Conservation (phyloP, 2,888 invertebrate species). For the Arge pagana region DNA sequence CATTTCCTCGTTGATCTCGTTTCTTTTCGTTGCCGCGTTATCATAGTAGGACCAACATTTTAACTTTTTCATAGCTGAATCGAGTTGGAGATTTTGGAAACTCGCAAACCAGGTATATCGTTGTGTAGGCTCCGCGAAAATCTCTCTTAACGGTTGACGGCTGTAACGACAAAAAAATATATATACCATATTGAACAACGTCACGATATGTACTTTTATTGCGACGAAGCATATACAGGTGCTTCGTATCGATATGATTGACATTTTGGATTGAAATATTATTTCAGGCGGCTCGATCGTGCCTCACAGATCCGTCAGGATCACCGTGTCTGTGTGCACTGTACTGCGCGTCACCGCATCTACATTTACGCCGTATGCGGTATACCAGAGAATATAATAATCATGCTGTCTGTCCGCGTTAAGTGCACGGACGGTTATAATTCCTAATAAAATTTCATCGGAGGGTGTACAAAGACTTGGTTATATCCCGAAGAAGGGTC, state of each 20-base stretch:
- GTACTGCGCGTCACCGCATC: background rate
- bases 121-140: too few relatives aligned
- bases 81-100: too few relatives aligned
- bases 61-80: slow-evolving; percentile 17
- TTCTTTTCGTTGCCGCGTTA: background rate
- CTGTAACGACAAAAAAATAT: too few relatives aligned
- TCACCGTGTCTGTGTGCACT: background rate
- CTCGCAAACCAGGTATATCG: too few relatives aligned
- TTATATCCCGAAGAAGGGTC: slow-evolving; percentile 13
- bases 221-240: too few relatives aligned
- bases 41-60: slow-evolving; percentile 14
- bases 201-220: too few relatives aligned
- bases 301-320: slow-evolving; percentile 14
- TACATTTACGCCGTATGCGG: background rate
- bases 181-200: too few relatives aligned
- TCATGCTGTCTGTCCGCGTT: slow-evolving; percentile 19
- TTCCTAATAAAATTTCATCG: slow-evolving; percentile 19
- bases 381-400: slow-evolving; percentile 12
- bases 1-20: background rate
- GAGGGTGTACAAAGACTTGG: slow-evolving; percentile 12
- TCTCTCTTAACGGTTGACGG: too few relatives aligned
- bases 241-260: too few relatives aligned
- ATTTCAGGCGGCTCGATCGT: slow-evolving; percentile 34
- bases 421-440: slow-evolving; percentile 15
- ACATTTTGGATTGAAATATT: too few relatives aligned